Evolutionary conservation across 2,797 vertebrate genomes (phyloP).

Genomic region (Pipistrellus nathusii): DNA sequence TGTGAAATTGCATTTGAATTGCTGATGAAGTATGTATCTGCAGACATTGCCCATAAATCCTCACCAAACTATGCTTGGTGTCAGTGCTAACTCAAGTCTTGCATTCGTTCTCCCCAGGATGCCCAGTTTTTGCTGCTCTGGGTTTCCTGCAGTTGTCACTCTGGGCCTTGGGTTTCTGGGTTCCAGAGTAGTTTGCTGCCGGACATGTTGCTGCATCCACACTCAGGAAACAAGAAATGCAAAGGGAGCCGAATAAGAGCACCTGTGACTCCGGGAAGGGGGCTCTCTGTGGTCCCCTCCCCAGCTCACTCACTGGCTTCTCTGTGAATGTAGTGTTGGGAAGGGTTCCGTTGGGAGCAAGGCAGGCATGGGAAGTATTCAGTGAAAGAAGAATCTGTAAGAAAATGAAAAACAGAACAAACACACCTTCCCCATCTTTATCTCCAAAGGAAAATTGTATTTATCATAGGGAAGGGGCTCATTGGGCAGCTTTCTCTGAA

Average conservation of each 20-base stretch:
- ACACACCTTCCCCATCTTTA: neutral
- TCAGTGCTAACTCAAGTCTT: neutral
- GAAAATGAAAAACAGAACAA: neutral
- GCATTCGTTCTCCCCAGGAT: neutral
- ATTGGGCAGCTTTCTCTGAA: slow-evolving; percentile 20
- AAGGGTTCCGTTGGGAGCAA: neutral
- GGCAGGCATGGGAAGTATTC: neutral
- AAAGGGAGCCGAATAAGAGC: neutral
- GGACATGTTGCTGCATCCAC: neutral
- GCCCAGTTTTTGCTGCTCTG: neutral
- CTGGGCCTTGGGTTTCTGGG: neutral
- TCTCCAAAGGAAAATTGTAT: neutral
- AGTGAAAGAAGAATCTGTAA: slow-evolving; percentile 13
- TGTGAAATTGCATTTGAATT: neutral
- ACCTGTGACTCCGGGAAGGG: neutral
- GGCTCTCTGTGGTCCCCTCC: neutral
- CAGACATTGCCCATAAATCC: neutral
- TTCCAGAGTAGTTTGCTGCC: neutral
- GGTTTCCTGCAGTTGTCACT: neutral
- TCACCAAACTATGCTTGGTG: neutral
- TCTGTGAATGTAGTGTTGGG: neutral
- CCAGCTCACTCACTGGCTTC: neutral
- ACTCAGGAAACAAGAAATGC: neutral
- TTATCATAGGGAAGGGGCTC: neutral
- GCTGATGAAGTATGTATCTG: neutral